Base-by-base conservation (phyloP, 2,888 invertebrate species). In the Noctua pronuba region DNA sequence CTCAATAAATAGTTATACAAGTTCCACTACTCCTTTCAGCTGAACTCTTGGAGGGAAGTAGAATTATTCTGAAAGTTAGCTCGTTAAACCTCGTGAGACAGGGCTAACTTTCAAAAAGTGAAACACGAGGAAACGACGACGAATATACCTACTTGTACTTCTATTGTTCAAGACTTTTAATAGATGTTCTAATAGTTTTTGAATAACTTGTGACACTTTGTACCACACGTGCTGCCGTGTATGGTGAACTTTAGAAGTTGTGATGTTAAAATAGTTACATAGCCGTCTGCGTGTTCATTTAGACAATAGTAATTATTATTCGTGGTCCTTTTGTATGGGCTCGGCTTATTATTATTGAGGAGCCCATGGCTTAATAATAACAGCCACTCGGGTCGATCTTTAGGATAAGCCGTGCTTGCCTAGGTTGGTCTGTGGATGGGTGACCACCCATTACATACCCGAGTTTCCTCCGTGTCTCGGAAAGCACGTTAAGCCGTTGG, bases 61-160 rank as follows among this genome's bases (percentile, higher is more conserved):
- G 89, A 93, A 91, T 93, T 92, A 94, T 93, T 92, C 91, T 87
- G 84, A 87, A 94, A 94, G 90, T 94, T 93, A 80, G 81, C 92
- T 93, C 94, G 93, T 94, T 94, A 93, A 91, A 89, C 91, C 91
- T 89, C 87, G 80, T 77, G 90, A 90, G 92, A 90, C 89, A 91
- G 73, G 89, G 85, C 77, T 88, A 92, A 93, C 90, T 93, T 92
- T 90, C 89, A 85, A 82, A 90, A 89, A 78, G 80, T 77, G 84
- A 84, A 83, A 87, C 88, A 87, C 70, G 74, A 76, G 73, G 85
- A 80, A 77, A 73, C 76, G 82, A 13, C 68, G 72, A 69, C 62
- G 77, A 73, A 80, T 72, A 68, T 70, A 65, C 41, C 65, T 41
- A 85, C 75, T 75, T 66, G 65, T 82, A 55, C 62, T 79, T 79